Evolutionary conservation across 2,113 vertebrate species (phyloP).

Genomic region (Lampris incognitus): DNA sequence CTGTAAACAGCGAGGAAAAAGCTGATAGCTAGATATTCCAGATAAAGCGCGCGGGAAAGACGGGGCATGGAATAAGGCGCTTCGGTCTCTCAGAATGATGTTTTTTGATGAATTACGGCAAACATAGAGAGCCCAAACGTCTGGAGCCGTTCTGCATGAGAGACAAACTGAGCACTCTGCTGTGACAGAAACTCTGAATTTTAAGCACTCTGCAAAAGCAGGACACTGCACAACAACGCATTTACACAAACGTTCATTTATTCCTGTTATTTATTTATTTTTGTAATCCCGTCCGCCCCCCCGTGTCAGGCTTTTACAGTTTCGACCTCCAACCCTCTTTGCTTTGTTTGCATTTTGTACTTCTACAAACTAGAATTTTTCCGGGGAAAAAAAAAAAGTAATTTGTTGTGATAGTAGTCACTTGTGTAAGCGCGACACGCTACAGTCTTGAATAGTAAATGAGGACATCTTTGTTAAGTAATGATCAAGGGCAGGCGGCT

Average conservation of each 20-base stretch:
- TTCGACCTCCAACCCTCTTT: conserved; percentile 42
- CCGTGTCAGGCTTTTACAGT: conserved; percentile 25
- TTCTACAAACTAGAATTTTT: conserved; percentile 58
- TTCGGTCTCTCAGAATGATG: conserved; percentile 46
- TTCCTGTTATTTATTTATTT: conserved; percentile 52
- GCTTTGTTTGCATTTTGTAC: conserved; percentile 45
- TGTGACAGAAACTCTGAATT: conserved; percentile 61
- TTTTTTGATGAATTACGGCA: conserved; percentile 66
- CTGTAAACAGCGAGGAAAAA: conserved; percentile 66
- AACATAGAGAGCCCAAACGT: conserved; percentile 32
- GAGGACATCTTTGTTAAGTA: conserved; percentile 22
- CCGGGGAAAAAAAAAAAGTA: conserved; percentile 32
- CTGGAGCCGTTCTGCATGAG: conserved; percentile 21
- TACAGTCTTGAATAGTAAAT: conserved; percentile 31
- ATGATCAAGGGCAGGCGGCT: not conserved
- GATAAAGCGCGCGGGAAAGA: conserved; percentile 50
- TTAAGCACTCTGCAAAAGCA: conserved; percentile 38
- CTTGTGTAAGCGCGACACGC: conserved; percentile 27
- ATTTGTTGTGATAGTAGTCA: conserved; percentile 51
- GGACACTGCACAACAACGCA: conserved; percentile 33
- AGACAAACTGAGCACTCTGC: conserved; percentile 48
- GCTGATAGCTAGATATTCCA: conserved; percentile 69
- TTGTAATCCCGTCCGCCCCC: not conserved
- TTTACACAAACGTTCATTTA: conserved; percentile 63
- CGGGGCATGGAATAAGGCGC: conserved; percentile 40